Percentiles rank a stretch among this genome's conserved stretches.
These are phyloP conservation scores for Tangara arthus DNA, from an alignment of 2,797 vertebrate species.

Conservation along the genomic window DNA sequence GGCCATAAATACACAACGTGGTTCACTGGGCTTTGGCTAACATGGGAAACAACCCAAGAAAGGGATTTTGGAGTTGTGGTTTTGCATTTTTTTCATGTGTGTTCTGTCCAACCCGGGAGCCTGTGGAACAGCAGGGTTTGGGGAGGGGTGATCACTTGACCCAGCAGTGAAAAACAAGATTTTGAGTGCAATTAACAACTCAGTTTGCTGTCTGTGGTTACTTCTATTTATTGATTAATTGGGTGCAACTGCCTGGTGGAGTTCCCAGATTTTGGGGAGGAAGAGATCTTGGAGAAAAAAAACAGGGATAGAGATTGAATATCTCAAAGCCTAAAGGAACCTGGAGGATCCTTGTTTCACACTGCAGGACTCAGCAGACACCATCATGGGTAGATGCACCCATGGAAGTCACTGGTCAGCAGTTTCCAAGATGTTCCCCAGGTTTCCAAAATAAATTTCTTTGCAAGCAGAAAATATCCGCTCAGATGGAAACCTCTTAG, in stretches of 20 bases:
- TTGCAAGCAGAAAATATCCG: background rate
- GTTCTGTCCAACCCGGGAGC: background rate
- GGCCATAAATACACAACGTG: background rate
- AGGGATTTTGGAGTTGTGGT: background rate
- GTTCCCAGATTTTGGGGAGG: background rate
- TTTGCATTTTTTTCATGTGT: background rate
- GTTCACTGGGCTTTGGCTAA: background rate
- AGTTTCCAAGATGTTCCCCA: background rate
- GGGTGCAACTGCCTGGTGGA: background rate
- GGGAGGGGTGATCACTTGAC: background rate
- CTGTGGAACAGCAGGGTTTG: background rate
- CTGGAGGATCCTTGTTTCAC: background rate
- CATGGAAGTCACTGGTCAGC: background rate
- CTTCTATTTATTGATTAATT: background rate
- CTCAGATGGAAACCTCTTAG: background rate
- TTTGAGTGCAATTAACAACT: background rate
- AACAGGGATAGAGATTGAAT: background rate
- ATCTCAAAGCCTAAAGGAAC: background rate
- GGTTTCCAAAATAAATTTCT: background rate
- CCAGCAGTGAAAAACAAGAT: background rate
- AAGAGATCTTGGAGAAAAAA: background rate
- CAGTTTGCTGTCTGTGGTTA: background rate
- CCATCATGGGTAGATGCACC: fast-evolving
- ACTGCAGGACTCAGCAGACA: background rate
- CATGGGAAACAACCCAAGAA: constrained; percentile 51